phyloP scores from a whole-genome alignment of 1,140 invertebrate species.

The Magallana gigas region DNA sequence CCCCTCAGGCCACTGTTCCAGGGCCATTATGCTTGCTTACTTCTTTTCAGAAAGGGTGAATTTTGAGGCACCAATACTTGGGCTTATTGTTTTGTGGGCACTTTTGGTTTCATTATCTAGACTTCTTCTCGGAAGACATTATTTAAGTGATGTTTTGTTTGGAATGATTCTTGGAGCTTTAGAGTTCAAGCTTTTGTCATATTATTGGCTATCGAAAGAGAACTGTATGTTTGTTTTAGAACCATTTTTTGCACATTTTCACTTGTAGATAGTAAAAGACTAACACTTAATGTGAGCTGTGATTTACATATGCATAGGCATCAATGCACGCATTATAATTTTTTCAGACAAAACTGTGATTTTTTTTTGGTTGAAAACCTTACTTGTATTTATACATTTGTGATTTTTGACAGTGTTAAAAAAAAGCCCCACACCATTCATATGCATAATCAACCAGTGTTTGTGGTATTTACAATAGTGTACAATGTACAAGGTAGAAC shows the following conservation, averaged over 20 bases:
- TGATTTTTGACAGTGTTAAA: too few relatives aligned
- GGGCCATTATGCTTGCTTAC: slow-evolving; percentile 88
- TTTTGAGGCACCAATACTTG: slow-evolving; percentile 51
- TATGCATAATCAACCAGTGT: too few relatives aligned
- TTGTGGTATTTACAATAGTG: too few relatives aligned
- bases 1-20: slow-evolving; percentile 96
- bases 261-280: slow-evolving; percentile 59
- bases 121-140: slow-evolving; percentile 90
- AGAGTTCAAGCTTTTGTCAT: slow-evolving; percentile 84
- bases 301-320: slow-evolving; percentile 5
- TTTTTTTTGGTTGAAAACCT: neutral
- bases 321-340: neutral
- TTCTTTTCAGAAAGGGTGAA: slow-evolving; percentile 75
- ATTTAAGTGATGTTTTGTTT: slow-evolving; percentile 90
- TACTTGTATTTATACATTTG: too few relatives aligned
- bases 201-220: slow-evolving; percentile 66
- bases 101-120: slow-evolving; percentile 88
- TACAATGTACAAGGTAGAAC: too few relatives aligned
- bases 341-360: neutral
- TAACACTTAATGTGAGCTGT: neutral
- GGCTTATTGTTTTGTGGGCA: slow-evolving; percentile 87
- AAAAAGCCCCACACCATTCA: too few relatives aligned
- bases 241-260: slow-evolving; percentile 72
- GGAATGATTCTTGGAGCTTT: slow-evolving; percentile 89
- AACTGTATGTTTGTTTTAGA: slow-evolving; percentile 67